These are phyloP conservation scores for Sinopyrophorus schimmeli DNA, from an alignment of 2,888 invertebrate genomes.

Conservation along the genomic window DNA sequence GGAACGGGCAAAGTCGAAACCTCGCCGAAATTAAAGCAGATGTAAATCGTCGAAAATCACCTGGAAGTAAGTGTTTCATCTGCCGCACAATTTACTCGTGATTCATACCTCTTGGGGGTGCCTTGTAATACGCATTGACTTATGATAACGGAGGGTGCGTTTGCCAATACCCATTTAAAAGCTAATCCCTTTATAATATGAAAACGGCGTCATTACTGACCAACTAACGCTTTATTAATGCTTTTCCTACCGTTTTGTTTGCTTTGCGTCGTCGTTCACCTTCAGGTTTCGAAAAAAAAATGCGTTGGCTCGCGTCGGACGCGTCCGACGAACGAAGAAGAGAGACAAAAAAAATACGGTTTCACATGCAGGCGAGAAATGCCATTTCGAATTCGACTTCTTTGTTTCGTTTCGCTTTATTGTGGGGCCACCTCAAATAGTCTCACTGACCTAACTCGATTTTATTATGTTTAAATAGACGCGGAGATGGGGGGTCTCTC, in stretches of 20 bases:
- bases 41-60: conserved; percentile 27
- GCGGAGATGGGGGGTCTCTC: no score
- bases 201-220: conserved; percentile 7
- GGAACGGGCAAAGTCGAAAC: no score
- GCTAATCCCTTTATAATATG: conserved; percentile 33
- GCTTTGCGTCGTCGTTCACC: no score
- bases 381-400: conserved; percentile 24
- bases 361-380: conserved; percentile 32
- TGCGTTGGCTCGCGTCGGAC: neutral
- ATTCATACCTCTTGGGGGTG: conserved; percentile 44
- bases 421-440: conserved; percentile 14
- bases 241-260: no score
- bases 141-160: conserved; percentile 32
- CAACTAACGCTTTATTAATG: neutral
- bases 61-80: conserved; percentile 43
- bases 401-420: no score
- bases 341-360: conserved; percentile 18
- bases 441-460: conserved; percentile 22
- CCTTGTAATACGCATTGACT: conserved; percentile 38
- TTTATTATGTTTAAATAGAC: conserved; percentile 28
- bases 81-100: conserved; percentile 45
- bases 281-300: no score
- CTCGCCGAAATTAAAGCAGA: conserved; percentile 27
- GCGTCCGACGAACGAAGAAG: neutral
- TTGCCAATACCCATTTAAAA: conserved; percentile 33